Conservation (phyloP, 2,797 vertebrate genomes). For the Tarsius wallacei region DNA sequence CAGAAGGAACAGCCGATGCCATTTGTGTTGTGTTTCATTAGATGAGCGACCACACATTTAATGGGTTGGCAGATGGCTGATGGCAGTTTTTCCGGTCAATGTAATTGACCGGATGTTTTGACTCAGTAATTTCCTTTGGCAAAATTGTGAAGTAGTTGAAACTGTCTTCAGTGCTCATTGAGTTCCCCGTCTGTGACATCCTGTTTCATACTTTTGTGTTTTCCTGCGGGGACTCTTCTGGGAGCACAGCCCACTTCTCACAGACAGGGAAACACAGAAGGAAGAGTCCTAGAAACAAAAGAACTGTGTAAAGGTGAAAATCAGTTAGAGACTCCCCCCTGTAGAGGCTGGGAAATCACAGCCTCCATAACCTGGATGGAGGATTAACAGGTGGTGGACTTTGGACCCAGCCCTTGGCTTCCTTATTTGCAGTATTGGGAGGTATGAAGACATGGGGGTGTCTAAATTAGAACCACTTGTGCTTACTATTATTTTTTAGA, state of each 20-base stretch:
- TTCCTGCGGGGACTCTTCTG: neutral
- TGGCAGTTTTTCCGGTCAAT: neutral
- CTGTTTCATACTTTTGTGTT: no score
- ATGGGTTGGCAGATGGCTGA: neutral
- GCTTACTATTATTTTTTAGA: neutral
- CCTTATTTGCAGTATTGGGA: neutral
- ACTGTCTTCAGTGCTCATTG: neutral
- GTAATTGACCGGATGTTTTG: neutral
- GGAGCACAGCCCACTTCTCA: neutral
- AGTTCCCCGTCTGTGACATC: neutral
- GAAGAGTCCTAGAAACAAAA: neutral
- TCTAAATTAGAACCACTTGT: neutral
- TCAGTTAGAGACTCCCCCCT: neutral
- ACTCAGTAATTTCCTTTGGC: neutral
- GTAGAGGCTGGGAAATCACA: no score
- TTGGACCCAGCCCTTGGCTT: neutral
- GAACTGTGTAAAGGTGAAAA: neutral
- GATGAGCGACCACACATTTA: neutral
- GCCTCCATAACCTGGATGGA: accelerated
- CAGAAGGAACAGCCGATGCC: neutral
- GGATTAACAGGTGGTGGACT: no score
- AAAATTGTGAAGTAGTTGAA: neutral
- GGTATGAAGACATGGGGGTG: neutral
- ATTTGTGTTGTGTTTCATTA: neutral
- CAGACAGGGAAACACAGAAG: neutral